Evolutionary conservation across 2,888 invertebrate species (phyloP).

Genomic region (Girardia tigrina): DNA sequence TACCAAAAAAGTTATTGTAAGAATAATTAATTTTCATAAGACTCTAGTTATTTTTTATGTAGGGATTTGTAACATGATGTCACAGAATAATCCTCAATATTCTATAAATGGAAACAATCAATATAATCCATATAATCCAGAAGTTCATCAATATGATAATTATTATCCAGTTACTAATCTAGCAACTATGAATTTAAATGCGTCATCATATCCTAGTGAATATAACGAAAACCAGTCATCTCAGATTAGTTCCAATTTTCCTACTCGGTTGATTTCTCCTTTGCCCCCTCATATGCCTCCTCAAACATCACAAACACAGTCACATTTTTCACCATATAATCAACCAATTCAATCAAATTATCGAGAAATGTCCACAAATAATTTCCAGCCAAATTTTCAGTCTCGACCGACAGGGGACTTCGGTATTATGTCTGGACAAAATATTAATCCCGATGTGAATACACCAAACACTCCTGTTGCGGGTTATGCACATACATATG

Average conservation of each 20-base stretch:
- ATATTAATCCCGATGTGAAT: background rate
- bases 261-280: no score
- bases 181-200: background rate
- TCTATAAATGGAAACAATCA: background rate
- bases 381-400: background rate
- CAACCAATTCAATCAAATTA: background rate
- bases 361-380: background rate
- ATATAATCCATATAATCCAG: background rate
- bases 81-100: slow-evolving; percentile 19
- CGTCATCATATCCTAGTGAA: background rate
- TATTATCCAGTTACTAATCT: background rate
- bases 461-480: background rate
- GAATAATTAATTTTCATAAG: background rate
- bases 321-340: background rate
- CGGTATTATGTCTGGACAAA: background rate
- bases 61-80: background rate
- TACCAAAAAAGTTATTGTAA: background rate
- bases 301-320: background rate
- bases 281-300: slow-evolving; percentile 16
- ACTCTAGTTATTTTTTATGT: background rate
- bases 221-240: background rate
- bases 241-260: background rate
- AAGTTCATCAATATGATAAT: background rate
- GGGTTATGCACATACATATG: background rate
- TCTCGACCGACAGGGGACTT: background rate